phyloP scores from a whole-genome alignment of 2,888 invertebrate genomes.

The Volucella zonaria region DNA sequence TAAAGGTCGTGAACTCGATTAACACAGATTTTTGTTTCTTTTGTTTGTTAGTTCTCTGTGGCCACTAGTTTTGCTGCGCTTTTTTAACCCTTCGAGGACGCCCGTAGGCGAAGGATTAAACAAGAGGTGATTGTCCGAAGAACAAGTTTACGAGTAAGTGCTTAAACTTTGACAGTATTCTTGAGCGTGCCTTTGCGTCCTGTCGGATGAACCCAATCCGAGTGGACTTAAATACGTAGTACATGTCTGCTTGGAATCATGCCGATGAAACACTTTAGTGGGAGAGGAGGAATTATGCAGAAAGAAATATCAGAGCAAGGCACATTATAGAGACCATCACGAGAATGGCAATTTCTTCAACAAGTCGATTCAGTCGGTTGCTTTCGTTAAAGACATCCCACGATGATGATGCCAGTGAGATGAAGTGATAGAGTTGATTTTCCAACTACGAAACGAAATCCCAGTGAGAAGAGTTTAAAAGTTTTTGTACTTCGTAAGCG shows the following conservation, averaged over 20 bases:
- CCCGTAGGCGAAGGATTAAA: neutral
- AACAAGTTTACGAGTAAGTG: slow-evolving; percentile 56
- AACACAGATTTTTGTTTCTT: slow-evolving; percentile 28
- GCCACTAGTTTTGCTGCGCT: neutral
- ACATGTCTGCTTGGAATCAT: neutral
- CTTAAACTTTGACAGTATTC: slow-evolving; percentile 57
- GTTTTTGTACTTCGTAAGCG: no score
- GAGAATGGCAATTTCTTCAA: no score
- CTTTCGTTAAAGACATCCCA: no score
- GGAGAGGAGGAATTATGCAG: no score
- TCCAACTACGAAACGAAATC: no score
- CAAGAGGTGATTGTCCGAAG: slow-evolving; percentile 50
- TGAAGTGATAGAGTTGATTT: no score
- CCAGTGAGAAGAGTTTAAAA: no score
- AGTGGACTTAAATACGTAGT: slow-evolving; percentile 5
- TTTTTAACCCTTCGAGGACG: slow-evolving; percentile 23
- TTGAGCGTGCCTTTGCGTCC: slow-evolving; percentile 46
- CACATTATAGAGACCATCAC: no score
- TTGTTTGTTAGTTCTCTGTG: neutral
- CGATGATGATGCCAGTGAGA: no score
- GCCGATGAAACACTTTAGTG: no score
- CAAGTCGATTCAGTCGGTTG: no score
- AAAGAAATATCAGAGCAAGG: no score
- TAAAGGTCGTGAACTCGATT: slow-evolving; percentile 65
- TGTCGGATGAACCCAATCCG: slow-evolving; percentile 8